Evolutionary conservation across 2,113 vertebrate species (phyloP).

Genomic region (Chaetodon auriga): DNA sequence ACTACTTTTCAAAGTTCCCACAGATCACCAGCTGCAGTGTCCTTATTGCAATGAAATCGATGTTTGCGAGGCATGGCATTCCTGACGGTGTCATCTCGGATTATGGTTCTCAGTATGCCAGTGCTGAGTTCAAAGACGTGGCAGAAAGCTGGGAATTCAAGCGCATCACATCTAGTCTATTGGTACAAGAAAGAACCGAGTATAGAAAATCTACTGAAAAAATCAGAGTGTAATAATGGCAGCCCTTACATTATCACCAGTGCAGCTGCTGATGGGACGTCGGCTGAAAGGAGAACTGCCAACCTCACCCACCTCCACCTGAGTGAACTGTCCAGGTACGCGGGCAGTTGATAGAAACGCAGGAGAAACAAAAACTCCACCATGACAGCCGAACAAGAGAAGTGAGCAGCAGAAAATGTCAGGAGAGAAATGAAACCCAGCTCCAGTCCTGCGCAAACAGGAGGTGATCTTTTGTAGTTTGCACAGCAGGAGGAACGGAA

Average conservation of each 20-base stretch:
- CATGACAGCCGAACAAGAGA: not conserved
- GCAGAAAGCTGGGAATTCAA: conserved; percentile 3
- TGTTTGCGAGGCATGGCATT: not conserved
- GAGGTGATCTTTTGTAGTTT: not conserved
- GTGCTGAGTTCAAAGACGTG: not conserved
- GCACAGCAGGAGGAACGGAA: not conserved
- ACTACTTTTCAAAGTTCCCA: not conserved
- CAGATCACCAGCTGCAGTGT: not conserved
- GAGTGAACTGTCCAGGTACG: not conserved
- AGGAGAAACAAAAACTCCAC: conserved; percentile 2
- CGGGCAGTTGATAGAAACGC: not conserved
- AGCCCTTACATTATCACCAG: not conserved
- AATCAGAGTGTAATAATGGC: not conserved
- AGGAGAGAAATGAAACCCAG: not conserved
- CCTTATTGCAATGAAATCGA: not conserved
- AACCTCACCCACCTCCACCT: not conserved
- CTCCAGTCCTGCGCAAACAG: not conserved
- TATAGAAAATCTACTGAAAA: not conserved
- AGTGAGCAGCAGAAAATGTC: not conserved
- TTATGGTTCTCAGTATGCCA: not conserved
- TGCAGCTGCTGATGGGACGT: not conserved
- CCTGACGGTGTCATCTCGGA: not conserved
- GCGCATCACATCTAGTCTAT: not conserved
- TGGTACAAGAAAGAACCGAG: not conserved
- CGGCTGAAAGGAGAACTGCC: conserved; percentile 10